phyloP scores from a whole-genome alignment of 2,888 invertebrate species.

The Papilio demoleus region DNA sequence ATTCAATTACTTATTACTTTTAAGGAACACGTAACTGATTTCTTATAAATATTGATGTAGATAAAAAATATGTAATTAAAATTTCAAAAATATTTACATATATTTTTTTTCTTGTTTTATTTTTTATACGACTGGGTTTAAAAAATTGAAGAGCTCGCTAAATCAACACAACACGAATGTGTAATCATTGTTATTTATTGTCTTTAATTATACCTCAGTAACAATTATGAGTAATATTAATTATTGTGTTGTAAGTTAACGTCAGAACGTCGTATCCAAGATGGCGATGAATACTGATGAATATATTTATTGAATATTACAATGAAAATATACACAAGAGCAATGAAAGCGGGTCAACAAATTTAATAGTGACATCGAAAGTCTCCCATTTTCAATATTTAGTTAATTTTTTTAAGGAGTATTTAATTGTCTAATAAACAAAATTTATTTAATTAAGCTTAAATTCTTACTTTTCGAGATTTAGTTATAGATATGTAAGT shows the following conservation, averaged over 20 bases:
- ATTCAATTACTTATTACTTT: not conserved
- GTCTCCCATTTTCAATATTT: no score
- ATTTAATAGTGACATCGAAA: no score
- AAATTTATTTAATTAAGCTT: no score
- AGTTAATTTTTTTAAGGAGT: no score
- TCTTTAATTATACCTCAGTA: constrained; percentile 23
- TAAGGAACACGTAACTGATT: no score
- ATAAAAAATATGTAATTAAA: no score
- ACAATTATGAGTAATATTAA: constrained; percentile 18
- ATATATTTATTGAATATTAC: not conserved
- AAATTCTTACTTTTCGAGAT: no score
- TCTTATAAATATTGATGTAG: no score
- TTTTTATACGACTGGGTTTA: constrained; percentile 21
- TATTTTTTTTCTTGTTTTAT: constrained; percentile 24
- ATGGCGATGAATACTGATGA: not conserved
- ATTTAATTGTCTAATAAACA: no score
- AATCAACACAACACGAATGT: constrained; percentile 32
- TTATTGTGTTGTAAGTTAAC: not conserved
- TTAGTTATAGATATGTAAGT: no score
- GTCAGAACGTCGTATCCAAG: not conserved
- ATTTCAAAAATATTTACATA: no score
- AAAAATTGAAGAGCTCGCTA: constrained; percentile 33
- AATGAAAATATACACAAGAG: not conserved
- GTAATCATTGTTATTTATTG: constrained; percentile 28
- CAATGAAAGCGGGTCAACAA: no score